These are phyloP conservation scores for Aphidius colemani DNA, from an alignment of 2,888 invertebrate genomes.

Conservation along the genomic window DNA sequence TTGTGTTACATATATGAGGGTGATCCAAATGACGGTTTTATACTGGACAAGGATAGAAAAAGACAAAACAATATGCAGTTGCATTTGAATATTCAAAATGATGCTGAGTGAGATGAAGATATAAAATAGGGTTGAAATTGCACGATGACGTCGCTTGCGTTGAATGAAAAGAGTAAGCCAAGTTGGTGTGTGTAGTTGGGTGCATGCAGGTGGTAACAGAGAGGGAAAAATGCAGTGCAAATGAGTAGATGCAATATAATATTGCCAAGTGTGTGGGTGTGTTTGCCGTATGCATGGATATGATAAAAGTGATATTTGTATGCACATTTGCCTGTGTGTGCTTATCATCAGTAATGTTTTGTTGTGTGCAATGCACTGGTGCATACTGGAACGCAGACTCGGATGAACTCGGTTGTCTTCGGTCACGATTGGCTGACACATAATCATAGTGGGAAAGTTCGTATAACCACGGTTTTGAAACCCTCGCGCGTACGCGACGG, in stretches of 20 bases:
- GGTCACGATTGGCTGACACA: slow-evolving; percentile 44
- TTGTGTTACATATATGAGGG: slow-evolving; percentile 23
- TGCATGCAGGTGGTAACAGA: slow-evolving; percentile 11
- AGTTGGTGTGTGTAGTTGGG: too few species aligned
- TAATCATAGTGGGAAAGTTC: slow-evolving; percentile 33
- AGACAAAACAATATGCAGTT: too few species aligned
- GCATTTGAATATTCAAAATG: background rate
- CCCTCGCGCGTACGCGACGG: slow-evolving; percentile 42
- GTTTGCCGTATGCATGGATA: slow-evolving; percentile 27
- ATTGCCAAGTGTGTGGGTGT: slow-evolving; percentile 44
- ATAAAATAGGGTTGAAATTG: slow-evolving; percentile 25
- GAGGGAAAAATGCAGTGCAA: slow-evolving; percentile 36
- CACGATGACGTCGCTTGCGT: background rate
- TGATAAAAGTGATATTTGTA: too few species aligned
- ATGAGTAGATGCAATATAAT: slow-evolving; percentile 35
- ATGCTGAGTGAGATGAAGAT: slow-evolving; percentile 19
- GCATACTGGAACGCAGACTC: slow-evolving; percentile 35
- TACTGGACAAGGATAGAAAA: too few species aligned
- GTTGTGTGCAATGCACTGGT: background rate
- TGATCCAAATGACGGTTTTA: background rate
- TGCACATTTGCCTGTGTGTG: too few species aligned
- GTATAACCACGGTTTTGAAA: slow-evolving; percentile 44
- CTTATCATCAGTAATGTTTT: too few species aligned
- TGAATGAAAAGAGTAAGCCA: too few species aligned
- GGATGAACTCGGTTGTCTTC: slow-evolving; percentile 32